Evolutionary conservation across 2,888 invertebrate species (phyloP).

Genomic region (Eupithecia subfuscata): DNA sequence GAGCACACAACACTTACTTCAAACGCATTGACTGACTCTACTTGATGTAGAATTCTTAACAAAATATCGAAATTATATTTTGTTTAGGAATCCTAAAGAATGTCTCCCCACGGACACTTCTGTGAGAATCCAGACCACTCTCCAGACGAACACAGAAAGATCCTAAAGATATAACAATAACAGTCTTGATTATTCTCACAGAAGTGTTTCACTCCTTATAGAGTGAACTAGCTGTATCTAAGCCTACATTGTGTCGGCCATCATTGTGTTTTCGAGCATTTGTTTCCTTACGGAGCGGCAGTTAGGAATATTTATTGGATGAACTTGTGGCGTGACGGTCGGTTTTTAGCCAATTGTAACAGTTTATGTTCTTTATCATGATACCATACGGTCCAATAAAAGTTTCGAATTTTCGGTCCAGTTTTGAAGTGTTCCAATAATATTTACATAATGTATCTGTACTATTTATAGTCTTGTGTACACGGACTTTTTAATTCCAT

Average conservation of each 20-base stretch:
- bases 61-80: too few relatives aligned
- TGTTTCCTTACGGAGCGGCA: constrained; percentile 80
- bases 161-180: too few relatives aligned
- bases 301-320: constrained; percentile 82
- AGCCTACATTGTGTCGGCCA: constrained; percentile 51
- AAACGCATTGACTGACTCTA: too few relatives aligned
- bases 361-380: constrained; percentile 63
- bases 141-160: too few relatives aligned
- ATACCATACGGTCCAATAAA: constrained; percentile 58
- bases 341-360: constrained; percentile 78
- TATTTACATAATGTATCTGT: constrained; percentile 3
- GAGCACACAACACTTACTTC: not conserved
- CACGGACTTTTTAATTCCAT: not conserved
- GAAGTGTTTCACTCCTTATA: too few relatives aligned
- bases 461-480: not conserved
- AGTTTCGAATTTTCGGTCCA: constrained; percentile 48
- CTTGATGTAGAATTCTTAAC: too few relatives aligned
- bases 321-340: constrained; percentile 77
- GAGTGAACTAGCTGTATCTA: constrained; percentile 23
- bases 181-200: too few relatives aligned
- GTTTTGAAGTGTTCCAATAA: constrained; percentile 22
- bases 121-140: too few relatives aligned
- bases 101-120: too few relatives aligned
- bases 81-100: not conserved
- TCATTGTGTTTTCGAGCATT: constrained; percentile 81